Evolutionary conservation across 2,113 vertebrate genomes (phyloP).

Genomic region (Epinephelus moara): DNA sequence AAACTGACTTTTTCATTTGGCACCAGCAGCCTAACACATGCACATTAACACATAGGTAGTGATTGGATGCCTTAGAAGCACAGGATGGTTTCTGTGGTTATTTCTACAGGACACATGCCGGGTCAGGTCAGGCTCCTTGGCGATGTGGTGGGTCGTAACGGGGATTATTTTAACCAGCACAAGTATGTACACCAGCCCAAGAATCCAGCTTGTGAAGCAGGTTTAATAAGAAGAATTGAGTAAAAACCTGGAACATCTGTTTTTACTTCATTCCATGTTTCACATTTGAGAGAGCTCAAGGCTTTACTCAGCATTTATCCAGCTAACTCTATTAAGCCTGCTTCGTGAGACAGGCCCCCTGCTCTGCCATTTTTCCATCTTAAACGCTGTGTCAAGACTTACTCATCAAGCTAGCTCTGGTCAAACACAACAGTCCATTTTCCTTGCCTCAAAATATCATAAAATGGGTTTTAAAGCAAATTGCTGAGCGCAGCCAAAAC

Average conservation of each 20-base stretch:
- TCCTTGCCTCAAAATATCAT: conserved; percentile 22
- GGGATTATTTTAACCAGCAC: conserved; percentile 10
- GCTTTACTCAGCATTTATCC: conserved; percentile 46
- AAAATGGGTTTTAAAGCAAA: conserved; percentile 30
- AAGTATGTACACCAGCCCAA: neutral
- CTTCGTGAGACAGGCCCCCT: conserved; percentile 18
- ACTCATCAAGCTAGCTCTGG: conserved; percentile 31
- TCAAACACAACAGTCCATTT: conserved; percentile 45
- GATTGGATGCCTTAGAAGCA: conserved; percentile 12
- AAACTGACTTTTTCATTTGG: conserved; percentile 20
- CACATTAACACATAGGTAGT: neutral
- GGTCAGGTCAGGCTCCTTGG: neutral
- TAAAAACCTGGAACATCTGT: conserved; percentile 49
- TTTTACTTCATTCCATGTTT: conserved; percentile 51
- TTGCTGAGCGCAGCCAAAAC: conserved; percentile 41
- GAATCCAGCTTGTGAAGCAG: conserved; percentile 2
- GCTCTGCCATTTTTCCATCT: conserved; percentile 11
- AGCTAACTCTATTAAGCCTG: conserved; percentile 35
- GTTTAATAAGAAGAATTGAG: conserved; percentile 12
- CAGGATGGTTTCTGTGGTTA: neutral
- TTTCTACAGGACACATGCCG: neutral
- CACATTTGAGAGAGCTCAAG: conserved; percentile 29
- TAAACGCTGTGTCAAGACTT: conserved; percentile 9
- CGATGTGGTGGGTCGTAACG: neutral
- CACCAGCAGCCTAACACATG: neutral